A percentile compares a stretch with the other conserved stretches of the same genome.
Conservation (phyloP, 2,888 invertebrate species). For the Ophioninae sp. region DNA sequence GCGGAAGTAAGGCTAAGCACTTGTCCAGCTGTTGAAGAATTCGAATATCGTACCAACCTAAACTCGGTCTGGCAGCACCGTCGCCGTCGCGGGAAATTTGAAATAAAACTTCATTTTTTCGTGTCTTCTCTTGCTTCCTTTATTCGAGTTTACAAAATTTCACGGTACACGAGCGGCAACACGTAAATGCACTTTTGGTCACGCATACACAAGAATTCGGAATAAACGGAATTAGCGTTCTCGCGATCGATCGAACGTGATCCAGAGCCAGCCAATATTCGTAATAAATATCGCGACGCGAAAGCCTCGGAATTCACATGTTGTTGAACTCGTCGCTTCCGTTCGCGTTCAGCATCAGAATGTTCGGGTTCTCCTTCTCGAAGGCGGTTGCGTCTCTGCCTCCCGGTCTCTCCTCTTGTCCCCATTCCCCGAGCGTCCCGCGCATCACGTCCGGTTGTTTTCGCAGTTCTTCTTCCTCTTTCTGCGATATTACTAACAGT, state of each 20-base stretch:
- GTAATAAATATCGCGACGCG: too few species aligned
- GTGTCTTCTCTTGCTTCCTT: neutral
- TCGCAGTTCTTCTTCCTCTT: constrained; percentile 87
- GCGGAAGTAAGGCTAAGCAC: constrained; percentile 29
- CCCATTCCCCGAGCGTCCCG: constrained; percentile 88
- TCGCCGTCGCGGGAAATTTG: constrained; percentile 16
- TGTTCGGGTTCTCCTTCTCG: constrained; percentile 90
- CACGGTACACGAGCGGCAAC: constrained; percentile 37
- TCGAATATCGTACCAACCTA: constrained; percentile 51
- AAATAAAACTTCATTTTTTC: neutral
- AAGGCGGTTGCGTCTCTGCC: constrained; percentile 88
- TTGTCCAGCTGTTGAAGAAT: constrained; percentile 40
- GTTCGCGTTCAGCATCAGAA: constrained; percentile 86
- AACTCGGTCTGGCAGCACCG: neutral
- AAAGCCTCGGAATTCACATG: constrained; percentile 82
- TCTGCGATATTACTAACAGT: constrained; percentile 82
- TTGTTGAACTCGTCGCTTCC: constrained; percentile 89
- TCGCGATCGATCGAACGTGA: neutral
- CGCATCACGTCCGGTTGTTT: constrained; percentile 88
- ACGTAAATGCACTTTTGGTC: constrained; percentile 28
- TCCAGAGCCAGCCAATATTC: neutral
- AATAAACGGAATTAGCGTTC: constrained; percentile 15
- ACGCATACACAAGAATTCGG: constrained; percentile 32
- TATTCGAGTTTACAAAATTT: constrained; percentile 39
- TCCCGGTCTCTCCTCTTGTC: constrained; percentile 85